phyloP scores from a whole-genome alignment of 2,113 vertebrate species.

The Peucedramus taeniatus region DNA sequence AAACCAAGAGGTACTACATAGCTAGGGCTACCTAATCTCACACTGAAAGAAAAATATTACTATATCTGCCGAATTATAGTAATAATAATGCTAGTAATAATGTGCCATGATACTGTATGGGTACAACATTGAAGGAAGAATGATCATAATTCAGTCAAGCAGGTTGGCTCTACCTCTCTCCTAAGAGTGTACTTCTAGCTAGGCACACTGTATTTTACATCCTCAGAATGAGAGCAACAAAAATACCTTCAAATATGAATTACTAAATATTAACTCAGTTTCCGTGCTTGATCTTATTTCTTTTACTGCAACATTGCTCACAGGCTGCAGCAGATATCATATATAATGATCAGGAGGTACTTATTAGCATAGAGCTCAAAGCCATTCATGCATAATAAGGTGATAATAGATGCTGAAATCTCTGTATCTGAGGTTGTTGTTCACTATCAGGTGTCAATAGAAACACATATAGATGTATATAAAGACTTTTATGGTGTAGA shows the following conservation, averaged over 20 bases:
- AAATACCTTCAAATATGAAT: neutral
- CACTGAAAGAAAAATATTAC: neutral
- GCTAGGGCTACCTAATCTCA: neutral
- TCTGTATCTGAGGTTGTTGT: neutral
- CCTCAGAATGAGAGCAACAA: neutral
- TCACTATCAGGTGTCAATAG: neutral
- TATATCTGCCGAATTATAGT: neutral
- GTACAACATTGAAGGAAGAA: neutral
- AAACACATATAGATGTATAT: neutral
- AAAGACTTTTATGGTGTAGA: neutral
- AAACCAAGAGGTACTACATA: neutral
- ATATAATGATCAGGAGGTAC: neutral
- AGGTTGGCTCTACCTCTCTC: neutral
- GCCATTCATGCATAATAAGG: neutral
- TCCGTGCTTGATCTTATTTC: neutral
- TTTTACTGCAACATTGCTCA: neutral
- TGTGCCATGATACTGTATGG: neutral
- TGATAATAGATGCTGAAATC: neutral
- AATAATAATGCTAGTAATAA: neutral
- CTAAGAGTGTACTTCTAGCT: neutral
- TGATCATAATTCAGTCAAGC: neutral
- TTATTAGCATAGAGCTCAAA: neutral
- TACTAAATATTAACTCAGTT: neutral
- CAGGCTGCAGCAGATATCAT: neutral
- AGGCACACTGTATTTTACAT: neutral